These are phyloP conservation scores for Thomomys bottae DNA, from an alignment of 2,113 vertebrate genomes.

Conservation along the genomic window DNA sequence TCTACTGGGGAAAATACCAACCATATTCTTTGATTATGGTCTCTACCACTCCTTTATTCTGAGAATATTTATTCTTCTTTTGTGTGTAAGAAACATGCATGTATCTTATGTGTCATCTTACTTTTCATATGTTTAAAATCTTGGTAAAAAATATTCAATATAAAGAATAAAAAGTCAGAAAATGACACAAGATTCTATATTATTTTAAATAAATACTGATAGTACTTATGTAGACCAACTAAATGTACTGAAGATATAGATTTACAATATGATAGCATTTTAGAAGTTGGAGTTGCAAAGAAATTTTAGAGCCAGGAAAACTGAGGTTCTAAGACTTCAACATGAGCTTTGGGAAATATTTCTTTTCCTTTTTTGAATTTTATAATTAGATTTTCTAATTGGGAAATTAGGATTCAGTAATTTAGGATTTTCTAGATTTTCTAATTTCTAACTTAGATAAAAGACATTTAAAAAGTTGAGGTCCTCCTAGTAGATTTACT, in stretches of 20 bases:
- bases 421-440: no score
- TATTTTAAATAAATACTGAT: constrained; percentile 1
- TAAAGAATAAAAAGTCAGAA: not conserved
- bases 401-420: no score
- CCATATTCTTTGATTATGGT: not conserved
- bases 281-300: not conserved
- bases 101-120: not conserved
- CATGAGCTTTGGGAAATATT: not conserved
- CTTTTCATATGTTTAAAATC: not conserved
- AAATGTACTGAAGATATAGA: not conserved
- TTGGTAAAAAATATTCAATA: constrained; percentile 7
- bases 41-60: not conserved
- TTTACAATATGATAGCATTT: not conserved
- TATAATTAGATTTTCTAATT: no score
- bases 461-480: not conserved
- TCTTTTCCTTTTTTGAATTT: no score
- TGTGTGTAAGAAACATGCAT: not conserved
- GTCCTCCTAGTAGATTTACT: not conserved
- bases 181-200: not conserved
- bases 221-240: not conserved
- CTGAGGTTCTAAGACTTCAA: not conserved
- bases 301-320: constrained; percentile 32
- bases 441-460: no score
- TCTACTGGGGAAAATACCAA: not conserved
- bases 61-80: not conserved